Conservation (phyloP, 1,140 invertebrate genomes). For the Pogonomyrmex barbatus region DNA sequence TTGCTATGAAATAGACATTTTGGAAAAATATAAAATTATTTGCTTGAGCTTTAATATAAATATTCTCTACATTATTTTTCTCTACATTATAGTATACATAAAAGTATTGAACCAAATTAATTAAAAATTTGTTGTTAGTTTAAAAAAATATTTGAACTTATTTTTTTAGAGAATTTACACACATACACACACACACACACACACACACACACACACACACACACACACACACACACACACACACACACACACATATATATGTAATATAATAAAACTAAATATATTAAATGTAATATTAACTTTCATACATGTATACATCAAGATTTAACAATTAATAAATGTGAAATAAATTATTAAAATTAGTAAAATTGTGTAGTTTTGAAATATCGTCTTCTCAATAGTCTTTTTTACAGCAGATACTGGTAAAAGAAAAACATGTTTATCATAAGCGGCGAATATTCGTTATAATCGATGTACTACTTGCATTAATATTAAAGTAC, state of each 20-base stretch:
- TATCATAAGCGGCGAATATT: not conserved
- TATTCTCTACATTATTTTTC: too few species aligned
- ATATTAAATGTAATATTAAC: not conserved
- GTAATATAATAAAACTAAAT: not conserved
- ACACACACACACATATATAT: too few species aligned
- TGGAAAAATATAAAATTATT: not conserved
- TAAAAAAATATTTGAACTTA: not conserved
- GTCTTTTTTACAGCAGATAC: not conserved
- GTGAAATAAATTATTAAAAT: not conserved
- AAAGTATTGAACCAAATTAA: not conserved
- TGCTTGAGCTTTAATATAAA: not conserved
- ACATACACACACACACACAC: too few species aligned
- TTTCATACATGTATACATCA: not conserved
- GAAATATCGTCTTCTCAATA: not conserved
- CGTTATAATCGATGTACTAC: not conserved
- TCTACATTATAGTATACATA: too few species aligned
- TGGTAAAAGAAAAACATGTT: not conserved
- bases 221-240: too few species aligned
- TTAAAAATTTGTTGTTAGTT: not conserved
- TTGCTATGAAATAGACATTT: not conserved
- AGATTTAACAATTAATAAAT: not conserved
- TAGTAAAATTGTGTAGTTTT: not conserved
- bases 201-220: too few species aligned
- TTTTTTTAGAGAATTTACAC: not conserved
- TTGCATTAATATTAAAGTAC: not conserved